Evolutionary conservation across 2,888 invertebrate species (phyloP), one percentile per base, ranked within the genome.

Genomic region (Parasteatoda lunata): DNA sequence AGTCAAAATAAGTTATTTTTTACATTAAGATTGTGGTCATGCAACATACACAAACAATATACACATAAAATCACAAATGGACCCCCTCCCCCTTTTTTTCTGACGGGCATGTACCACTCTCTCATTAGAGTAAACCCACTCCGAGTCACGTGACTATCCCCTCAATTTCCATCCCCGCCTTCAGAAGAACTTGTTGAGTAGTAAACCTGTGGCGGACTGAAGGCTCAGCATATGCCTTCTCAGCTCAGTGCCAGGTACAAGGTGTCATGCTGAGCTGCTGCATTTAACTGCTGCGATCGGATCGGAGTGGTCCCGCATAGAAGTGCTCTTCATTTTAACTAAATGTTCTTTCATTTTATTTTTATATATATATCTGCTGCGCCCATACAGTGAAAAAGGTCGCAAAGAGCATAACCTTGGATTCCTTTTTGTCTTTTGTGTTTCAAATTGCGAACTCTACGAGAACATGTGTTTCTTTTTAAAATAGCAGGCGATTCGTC

Each of bases 41-140:
- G 59, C 59, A 59, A 59, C 9, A 9, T 59, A 59, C 59, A 59
- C 59, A 59, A 59, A 59, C 59, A 59, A 59, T 59, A 59, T 59
- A n/a, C n/a, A 59, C 59, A 59, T 59, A 59, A 59, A 59, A 59
- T 59, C 70, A 45, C 47, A 13, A 45, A 48, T 48, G 49, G 15
- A 64, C 48, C 15, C 65, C 52, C 52, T 47, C 72, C 72, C 15
- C 47, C 68, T n/a, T n/a, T n/a, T 68, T 11, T 11, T 13, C 6
- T 5, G 49, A 13, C 52, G 66, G 72, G 80, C 51, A 15, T n/a
- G 45, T 13, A 68, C 45, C 81, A 73, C 69, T 81, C 30, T 30
- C 75, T 69, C 81, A 81, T 81, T 75, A 73, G 30, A 30, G 81
- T 66, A 81, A 75, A 65, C 81, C 68, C 81, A 81, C 75, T 69